Evolutionary conservation across 35 echinoderm and acorn worm genomes (phyloP), one percentile per base, ranked within the genome.

Genomic region (Hemicentrotus pulcherrimus): DNA sequence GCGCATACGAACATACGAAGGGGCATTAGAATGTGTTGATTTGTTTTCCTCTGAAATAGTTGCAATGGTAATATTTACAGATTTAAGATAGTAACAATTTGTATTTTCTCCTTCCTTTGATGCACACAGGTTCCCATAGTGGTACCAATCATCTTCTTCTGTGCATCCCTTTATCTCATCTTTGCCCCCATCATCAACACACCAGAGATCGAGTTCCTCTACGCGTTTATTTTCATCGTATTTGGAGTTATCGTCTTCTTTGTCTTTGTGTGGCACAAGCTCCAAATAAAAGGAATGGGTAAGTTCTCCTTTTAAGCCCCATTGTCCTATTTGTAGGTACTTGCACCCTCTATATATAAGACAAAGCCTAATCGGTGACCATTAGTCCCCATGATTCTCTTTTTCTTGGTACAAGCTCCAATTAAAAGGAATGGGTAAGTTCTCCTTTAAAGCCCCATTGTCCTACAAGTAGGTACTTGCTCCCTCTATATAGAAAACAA

Each of bases 131-230:
- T 95, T 24, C 98, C 98, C 8, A 95, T 99, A 22, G 61, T 99
- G 8, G 28, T 97, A 32, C 96, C 97, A 2, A 98, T 99, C 47
- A 61, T 99, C n/a, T 92, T 99, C 19, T 86, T 97, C 45, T 9
- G 98, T n/a, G 92, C 95, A 24, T 98, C 98, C 31, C 58, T 98
- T 9, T 99, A 99, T 91, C 96, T 99, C 3, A 59, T 99, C 60
- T 86, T 99, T 59, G 96, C 98, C 28, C 98, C 98, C 0, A 98
- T 99, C 52, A 97, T 99, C 33, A 95, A 97, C 86, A 95, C 96
- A 31, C 98, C 98, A 24, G 97, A 86, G 3, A 8, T 99, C 31
- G 98, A 97, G 58, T 98, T 96, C 33, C 48, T 99, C 31, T 99
- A 97, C 47, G 98, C 98, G 5, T 86, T 94, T 31, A 95, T 99